Base-by-base conservation (phyloP, 2,888 invertebrate species). In the Fragum sueziense region DNA sequence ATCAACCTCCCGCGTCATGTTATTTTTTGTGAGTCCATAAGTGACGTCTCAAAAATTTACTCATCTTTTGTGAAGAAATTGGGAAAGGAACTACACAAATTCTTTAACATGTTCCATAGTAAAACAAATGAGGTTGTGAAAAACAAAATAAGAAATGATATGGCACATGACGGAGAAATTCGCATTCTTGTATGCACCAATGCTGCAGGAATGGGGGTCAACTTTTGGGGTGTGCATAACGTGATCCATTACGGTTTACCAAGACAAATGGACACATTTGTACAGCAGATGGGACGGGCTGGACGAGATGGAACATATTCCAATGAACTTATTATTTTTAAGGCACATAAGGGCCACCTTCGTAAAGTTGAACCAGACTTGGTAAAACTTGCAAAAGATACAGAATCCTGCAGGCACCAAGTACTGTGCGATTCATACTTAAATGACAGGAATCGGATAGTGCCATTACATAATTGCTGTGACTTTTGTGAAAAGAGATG, bases 231-330 rank as follows among this genome's bases (percentile, higher is more conserved):
- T 37, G 68, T 79, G 1, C 14, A 82, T 17, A 65, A 69, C 41
- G 77, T 82, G 0, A 65, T 84, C 6, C 61, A 82, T 47, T 79
- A 61, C 73, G 84, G 76, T 47, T 68, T 73, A 17, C 80, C 81
- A 33, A 59, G 76, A 52, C 74, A 81, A 31, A 72, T 84, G 74
- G 84, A 82, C 47, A 81, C 72, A 67, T 84, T 81, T 69, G 71
- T 82, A 4, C 79, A 84, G 41, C 79, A 82, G 57, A 62, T 79
- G 62, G 84, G 81, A 20, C 20, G 81, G 29, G 79, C 74, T 41
- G 79, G 79, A 3, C 72, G 79, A 47, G 77, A 76, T 70, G 81
- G 84, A 1, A 6, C 7, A 17, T 31, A 31, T 27, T 37, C 84
- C 7, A 65, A 57, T 20, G 79, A 68, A 51, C n/a, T n/a, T n/a